These are phyloP conservation scores for Phymatocera aterrima DNA, from an alignment of 2,888 invertebrate genomes.

Conservation along the genomic window DNA sequence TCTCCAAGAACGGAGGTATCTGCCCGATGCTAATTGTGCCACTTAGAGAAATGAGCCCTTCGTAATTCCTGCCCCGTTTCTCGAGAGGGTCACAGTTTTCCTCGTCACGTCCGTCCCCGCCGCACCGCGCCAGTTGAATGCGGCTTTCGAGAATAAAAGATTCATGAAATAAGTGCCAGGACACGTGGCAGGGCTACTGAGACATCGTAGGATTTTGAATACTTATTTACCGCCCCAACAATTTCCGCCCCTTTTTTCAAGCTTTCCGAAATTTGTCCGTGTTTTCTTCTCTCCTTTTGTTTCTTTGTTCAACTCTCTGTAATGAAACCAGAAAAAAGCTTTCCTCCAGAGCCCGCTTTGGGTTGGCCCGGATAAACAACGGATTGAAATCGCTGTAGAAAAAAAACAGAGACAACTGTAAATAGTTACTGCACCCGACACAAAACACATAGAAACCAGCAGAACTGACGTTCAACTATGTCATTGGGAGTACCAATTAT, in stretches of 20 bases:
- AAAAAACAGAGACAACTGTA: background rate
- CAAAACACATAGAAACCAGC: background rate
- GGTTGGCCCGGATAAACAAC: background rate
- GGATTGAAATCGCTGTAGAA: slow-evolving; percentile 3
- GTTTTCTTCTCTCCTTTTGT: background rate
- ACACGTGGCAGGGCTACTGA: slow-evolving; percentile 10
- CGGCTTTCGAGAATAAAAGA: slow-evolving; percentile 14
- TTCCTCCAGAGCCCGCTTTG: background rate
- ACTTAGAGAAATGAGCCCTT: slow-evolving; percentile 27
- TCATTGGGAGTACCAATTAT: slow-evolving; percentile 12
- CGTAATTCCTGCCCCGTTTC: slow-evolving; percentile 11
- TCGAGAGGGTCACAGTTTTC: background rate
- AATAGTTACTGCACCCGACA: background rate
- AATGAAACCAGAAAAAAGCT: slow-evolving; percentile 24
- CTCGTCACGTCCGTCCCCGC: background rate
- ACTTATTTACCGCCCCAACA: slow-evolving; percentile 22
- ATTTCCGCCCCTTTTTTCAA: background rate
- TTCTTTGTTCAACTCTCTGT: background rate
- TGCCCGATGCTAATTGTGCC: slow-evolving; percentile 31
- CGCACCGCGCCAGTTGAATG: background rate
- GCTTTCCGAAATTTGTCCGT: background rate
- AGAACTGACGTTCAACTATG: background rate
- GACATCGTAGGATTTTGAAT: background rate
- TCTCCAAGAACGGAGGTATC: slow-evolving; percentile 15
- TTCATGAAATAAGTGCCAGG: slow-evolving; percentile 39